Conservation (phyloP, 2,888 invertebrate species). For the Pristionchus mayeri region DNA sequence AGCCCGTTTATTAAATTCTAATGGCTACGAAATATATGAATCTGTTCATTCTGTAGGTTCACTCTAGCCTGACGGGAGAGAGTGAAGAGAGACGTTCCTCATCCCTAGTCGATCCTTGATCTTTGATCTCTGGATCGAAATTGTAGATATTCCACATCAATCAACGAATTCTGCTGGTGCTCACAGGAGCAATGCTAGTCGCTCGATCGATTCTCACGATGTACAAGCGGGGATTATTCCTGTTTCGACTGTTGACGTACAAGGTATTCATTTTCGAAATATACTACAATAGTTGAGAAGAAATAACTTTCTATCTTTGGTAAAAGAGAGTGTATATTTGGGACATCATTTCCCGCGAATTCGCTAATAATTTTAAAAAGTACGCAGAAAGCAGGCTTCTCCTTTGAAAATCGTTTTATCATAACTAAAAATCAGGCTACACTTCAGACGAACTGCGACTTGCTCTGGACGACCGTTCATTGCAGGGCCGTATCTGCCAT, state of each 20-base stretch:
- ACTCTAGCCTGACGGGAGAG: too few relatives aligned
- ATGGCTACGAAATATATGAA: too few relatives aligned
- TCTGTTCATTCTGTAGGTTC: too few relatives aligned
- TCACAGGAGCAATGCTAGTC: background rate
- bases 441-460: slow-evolving; percentile 1
- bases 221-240: background rate
- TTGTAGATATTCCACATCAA: slow-evolving; percentile 52
- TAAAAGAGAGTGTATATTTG: too few relatives aligned
- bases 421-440: background rate
- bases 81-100: too few relatives aligned
- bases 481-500: background rate
- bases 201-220: slow-evolving; percentile 3
- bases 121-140: background rate
- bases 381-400: background rate
- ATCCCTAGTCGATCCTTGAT: background rate
- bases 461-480: background rate
- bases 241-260: background rate
- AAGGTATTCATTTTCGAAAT: too few relatives aligned
- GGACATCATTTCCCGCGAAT: too few relatives aligned
- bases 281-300: too few relatives aligned
- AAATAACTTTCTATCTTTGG: too few relatives aligned
- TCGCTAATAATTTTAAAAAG: background rate
- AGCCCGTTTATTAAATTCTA: too few relatives aligned
- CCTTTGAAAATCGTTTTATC: background rate
- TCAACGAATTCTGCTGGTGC: slow-evolving; percentile 48